Percentiles rank a stretch among this genome's conserved stretches.
Conservation (phyloP, 2,797 vertebrate genomes). For the Leptatherina wallacei region DNA sequence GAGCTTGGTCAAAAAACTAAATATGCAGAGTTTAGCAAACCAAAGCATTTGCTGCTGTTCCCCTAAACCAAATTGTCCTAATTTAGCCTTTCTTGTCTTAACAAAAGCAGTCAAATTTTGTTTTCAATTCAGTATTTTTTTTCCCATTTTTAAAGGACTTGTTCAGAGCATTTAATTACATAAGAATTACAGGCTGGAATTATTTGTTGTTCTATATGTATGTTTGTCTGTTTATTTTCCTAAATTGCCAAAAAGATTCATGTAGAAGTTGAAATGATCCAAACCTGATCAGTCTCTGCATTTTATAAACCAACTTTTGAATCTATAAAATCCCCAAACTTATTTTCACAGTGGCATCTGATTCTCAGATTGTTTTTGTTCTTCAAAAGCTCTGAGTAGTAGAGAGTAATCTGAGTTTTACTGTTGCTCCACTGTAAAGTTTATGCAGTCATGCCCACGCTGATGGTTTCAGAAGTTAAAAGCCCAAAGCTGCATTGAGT, state of each 20-base stretch:
- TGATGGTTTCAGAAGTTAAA: conserved; percentile 53
- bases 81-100: conserved; percentile 5
- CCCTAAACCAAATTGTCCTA: conserved; percentile 11
- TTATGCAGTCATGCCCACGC: conserved; percentile 50
- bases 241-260: too few relatives aligned
- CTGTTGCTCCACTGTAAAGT: conserved; percentile 60
- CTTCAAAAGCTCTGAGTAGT: conserved; percentile 67
- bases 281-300: conserved; percentile 34
- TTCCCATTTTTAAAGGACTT: background rate
- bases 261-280: too few relatives aligned
- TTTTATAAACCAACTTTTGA: conserved; percentile 40
- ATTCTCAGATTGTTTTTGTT: conserved; percentile 53
- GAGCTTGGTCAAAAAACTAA: conserved; percentile 22
- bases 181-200: background rate
- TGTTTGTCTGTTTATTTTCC: background rate
- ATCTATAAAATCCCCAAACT: conserved; percentile 35
- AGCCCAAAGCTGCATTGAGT: conserved; percentile 27
- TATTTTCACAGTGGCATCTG: conserved; percentile 42
- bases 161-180: background rate
- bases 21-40: conserved; percentile 32
- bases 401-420: conserved; percentile 63
- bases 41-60: conserved; percentile 39
- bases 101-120: background rate
- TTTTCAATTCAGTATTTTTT: background rate
- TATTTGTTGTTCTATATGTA: background rate